Evolutionary conservation across 2,888 invertebrate genomes (phyloP).

Genomic region (Venusia cambrica): DNA sequence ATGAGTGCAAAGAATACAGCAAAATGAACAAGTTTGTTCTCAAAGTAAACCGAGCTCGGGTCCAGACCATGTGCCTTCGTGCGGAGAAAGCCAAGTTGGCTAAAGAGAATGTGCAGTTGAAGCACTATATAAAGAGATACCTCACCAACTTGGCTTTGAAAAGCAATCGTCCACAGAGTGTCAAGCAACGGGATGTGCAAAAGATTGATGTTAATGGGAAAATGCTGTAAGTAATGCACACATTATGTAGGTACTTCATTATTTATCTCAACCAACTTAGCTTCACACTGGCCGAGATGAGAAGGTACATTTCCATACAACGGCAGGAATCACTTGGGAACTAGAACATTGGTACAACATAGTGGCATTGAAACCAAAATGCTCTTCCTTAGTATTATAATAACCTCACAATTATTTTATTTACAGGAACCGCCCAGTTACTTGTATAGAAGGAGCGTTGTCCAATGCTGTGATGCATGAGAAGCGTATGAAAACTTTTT

Average conservation of each 20-base stretch:
- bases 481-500: slow-evolving; percentile 55
- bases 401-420: too few relatives aligned
- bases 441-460: slow-evolving; percentile 81
- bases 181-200: slow-evolving; percentile 45
- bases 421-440: slow-evolving; percentile 70
- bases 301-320: too few relatives aligned
- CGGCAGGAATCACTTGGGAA: too few relatives aligned
- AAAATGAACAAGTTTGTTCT: slow-evolving; percentile 87
- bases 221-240: slow-evolving; percentile 43
- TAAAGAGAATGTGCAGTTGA: slow-evolving; percentile 84
- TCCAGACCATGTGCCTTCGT: slow-evolving; percentile 64
- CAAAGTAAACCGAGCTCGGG: slow-evolving; percentile 65
- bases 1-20: slow-evolving; percentile 74
- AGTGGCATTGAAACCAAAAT: too few relatives aligned
- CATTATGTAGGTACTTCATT: too few relatives aligned
- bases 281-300: too few relatives aligned
- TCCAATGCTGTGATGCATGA: slow-evolving; percentile 80
- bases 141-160: slow-evolving; percentile 81
- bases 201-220: slow-evolving; percentile 43
- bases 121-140: slow-evolving; percentile 82
- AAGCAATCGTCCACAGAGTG: slow-evolving; percentile 57
- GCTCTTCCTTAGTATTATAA: too few relatives aligned
- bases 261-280: too few relatives aligned
- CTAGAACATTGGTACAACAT: too few relatives aligned
- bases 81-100: slow-evolving; percentile 67